These are phyloP conservation scores for Montifringilla adamsi DNA, from an alignment of 2,113 vertebrate genomes.

Conservation along the genomic window DNA sequence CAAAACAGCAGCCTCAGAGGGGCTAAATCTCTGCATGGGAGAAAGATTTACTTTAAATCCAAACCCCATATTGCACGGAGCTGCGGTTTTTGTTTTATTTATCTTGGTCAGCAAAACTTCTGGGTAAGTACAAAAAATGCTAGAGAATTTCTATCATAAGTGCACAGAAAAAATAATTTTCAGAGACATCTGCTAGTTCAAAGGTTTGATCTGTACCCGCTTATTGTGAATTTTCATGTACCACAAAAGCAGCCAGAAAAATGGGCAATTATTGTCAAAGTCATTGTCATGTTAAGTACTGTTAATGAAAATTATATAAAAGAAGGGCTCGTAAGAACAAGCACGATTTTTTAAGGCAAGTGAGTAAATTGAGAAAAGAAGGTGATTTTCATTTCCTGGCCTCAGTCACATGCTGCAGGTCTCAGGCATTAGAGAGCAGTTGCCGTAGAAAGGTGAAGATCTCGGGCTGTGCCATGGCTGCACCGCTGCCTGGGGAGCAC, in stretches of 20 bases:
- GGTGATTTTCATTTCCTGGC: conserved; percentile 21
- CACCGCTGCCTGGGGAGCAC: neutral
- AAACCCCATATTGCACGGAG: neutral
- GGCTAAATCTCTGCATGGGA: neutral
- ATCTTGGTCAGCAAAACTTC: neutral
- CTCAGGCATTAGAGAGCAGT: neutral
- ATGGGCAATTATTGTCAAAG: neutral
- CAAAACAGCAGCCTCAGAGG: neutral
- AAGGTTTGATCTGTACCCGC: neutral
- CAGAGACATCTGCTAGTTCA: neutral
- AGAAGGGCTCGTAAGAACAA: neutral
- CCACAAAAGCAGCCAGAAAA: neutral
- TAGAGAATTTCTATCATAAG: neutral
- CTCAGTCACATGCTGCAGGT: neutral
- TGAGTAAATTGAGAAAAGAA: neutral
- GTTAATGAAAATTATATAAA: neutral
- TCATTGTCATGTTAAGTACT: neutral
- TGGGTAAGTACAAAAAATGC: neutral
- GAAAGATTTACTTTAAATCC: neutral
- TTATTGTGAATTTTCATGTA: neutral
- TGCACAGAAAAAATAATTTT: neutral
- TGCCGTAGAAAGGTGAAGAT: fast-evolving
- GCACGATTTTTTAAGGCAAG: neutral
- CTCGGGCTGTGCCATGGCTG: fast-evolving
- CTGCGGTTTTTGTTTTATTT: neutral